These are phyloP conservation scores for Hyperopisus bebe DNA, from an alignment of 2,113 vertebrate species.

Conservation along the genomic window DNA sequence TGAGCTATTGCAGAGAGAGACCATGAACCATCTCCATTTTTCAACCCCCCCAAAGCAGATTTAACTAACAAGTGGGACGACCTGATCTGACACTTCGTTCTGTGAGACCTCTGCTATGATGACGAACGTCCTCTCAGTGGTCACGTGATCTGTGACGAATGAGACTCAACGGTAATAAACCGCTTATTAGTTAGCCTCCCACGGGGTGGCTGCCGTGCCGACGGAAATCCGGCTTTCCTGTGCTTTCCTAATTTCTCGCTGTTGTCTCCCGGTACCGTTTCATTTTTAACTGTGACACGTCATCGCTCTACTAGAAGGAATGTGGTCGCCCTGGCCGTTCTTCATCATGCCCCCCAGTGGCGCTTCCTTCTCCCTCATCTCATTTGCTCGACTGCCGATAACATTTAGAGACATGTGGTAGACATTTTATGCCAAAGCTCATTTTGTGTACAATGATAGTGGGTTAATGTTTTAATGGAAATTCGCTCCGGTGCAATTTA, in stretches of 20 bases:
- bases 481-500: background rate
- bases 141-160: constrained; percentile 11
- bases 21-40: constrained; percentile 10
- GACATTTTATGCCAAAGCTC: background rate
- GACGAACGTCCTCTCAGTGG: constrained; percentile 15
- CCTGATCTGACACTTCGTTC: constrained; percentile 12
- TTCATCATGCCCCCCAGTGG: background rate
- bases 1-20: background rate
- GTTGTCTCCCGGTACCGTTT: background rate
- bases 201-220: background rate
- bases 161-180: constrained; percentile 11
- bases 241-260: background rate
- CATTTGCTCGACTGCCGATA: background rate
- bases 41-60: constrained; percentile 15
- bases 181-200: constrained; percentile 14
- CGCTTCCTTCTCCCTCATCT: background rate
- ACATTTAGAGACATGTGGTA: background rate
- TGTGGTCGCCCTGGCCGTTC: background rate
- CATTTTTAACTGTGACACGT: background rate
- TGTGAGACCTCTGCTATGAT: background rate
- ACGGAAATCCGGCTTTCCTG: background rate
- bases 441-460: background rate
- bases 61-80: constrained; percentile 22
- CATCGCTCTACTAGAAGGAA: background rate
- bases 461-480: background rate